These are phyloP conservation scores for Sialis fuliginosa DNA, from an alignment of 2,888 invertebrate genomes.

Conservation along the genomic window DNA sequence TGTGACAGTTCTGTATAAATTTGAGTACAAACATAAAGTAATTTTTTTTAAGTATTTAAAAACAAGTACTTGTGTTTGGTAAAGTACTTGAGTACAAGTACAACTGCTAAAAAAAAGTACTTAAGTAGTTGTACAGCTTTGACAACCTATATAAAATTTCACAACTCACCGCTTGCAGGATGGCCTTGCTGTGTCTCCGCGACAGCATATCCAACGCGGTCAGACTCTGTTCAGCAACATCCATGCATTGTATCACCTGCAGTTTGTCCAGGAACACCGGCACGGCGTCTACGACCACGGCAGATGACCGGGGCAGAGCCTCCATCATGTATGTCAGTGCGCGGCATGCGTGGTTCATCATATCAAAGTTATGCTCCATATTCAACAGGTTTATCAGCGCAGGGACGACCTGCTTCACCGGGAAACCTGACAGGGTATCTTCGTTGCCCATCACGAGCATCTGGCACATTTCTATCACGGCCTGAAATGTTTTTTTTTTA, in stretches of 20 bases:
- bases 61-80: too few relatives aligned
- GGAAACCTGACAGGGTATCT: conserved; percentile 95
- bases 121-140: too few relatives aligned
- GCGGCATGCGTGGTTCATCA: conserved; percentile 98
- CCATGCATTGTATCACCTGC: conserved; percentile 98
- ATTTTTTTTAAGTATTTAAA: too few relatives aligned
- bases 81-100: too few relatives aligned
- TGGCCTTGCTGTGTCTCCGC: conserved; percentile 88
- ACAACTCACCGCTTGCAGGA: conserved; percentile 66
- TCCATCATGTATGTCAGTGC: conserved; percentile 99
- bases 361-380: conserved; percentile 98
- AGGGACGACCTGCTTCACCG: conserved; percentile 93
- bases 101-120: too few relatives aligned
- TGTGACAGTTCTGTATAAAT: too few relatives aligned
- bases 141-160: not conserved
- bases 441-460: conserved; percentile 98
- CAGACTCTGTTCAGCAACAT: conserved; percentile 96
- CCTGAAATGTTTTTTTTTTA: conserved; percentile 17
- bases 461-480: conserved; percentile 97
- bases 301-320: conserved; percentile 88
- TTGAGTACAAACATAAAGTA: too few relatives aligned
- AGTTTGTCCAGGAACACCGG: conserved; percentile 94
- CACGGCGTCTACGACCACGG: conserved; percentile 91
- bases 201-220: conserved; percentile 96
- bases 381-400: conserved; percentile 81